These are phyloP conservation scores for Dipodomys ordii DNA, from an alignment of 2,113 vertebrate species.

Conservation along the genomic window DNA sequence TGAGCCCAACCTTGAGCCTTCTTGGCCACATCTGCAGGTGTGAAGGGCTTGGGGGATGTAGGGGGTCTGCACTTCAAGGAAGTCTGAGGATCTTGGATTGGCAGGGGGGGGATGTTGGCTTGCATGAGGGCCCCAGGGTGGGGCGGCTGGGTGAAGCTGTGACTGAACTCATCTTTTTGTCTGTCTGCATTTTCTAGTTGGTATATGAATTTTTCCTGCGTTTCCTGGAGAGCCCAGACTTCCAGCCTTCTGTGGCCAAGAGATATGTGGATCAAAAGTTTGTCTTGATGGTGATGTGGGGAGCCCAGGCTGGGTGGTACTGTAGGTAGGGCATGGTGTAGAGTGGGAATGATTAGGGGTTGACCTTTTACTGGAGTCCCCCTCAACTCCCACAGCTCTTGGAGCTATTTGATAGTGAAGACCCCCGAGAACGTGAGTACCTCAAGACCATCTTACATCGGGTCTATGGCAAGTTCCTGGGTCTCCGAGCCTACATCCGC, in stretches of 20 bases:
- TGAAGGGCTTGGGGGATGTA: neutral
- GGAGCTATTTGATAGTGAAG: constrained; percentile 95
- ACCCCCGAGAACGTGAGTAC: constrained; percentile 95
- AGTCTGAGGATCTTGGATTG: neutral
- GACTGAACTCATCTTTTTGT: neutral
- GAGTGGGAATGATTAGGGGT: neutral
- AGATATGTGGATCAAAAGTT: constrained; percentile 97
- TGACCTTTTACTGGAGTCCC: constrained; percentile 20
- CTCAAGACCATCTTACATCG: constrained; percentile 96
- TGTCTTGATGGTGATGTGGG: constrained; percentile 91
- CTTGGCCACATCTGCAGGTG: constrained; percentile 96
- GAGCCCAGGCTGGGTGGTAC: constrained; percentile 31
- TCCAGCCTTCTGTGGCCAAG: constrained; percentile 96
- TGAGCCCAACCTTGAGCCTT: constrained; percentile 95
- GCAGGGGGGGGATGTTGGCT: neutral
- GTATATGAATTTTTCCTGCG: constrained; percentile 97
- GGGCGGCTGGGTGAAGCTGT: neutral
- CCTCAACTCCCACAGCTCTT: constrained; percentile 87
- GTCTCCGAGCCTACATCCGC: constrained; percentile 94
- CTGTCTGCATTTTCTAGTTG: constrained; percentile 84
- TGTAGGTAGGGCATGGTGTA: neutral
- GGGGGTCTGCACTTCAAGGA: neutral
- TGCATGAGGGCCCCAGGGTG: neutral
- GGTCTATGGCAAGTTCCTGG: constrained; percentile 95
- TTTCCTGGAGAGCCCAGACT: constrained; percentile 96